Base-by-base conservation (phyloP, 2,797 vertebrate genomes). In the Avahi laniger region DNA sequence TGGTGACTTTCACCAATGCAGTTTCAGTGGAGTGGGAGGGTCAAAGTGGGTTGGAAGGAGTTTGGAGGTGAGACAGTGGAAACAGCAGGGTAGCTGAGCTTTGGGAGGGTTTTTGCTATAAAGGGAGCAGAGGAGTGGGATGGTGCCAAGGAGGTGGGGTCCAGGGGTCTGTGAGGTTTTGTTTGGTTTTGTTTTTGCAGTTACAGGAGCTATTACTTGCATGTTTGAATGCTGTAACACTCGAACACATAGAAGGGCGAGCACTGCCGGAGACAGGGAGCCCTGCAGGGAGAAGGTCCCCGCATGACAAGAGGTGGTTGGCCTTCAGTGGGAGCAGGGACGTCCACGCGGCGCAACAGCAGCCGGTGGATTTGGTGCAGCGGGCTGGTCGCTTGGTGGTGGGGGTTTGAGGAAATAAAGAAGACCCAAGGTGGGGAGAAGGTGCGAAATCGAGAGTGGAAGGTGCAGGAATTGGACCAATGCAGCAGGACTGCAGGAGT, bases 291-390 rank as follows among this genome's bases (percentile, higher is more conserved):
- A 73, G 30, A 81, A 93, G 75, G 18, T 72, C 76, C 78, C 81
- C 12, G 28, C 35, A 12, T 28, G 61, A 92, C 28, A 10, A 65
- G 83, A 52, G 17, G 79, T 50, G 43, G 18, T n/a, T 0, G 33
- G 35, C n/a, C 57, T 70, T 63, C 80, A 26, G 2, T 4, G 4
- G 79, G 61, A 78, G 33, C 59, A 26, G 30, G 3, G 12, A 35
- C 0, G 0, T 24, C 18, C 12, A 9, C 15, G 50, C 59, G 6
- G 50, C 61, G 2, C 3, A 24, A 17, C 12, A 46, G 79, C 33
- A 15, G 26, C 26, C 7, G 20, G 4, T 20, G 33, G 43, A 12
- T 26, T 41, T 7, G 67, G n/a, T 38, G 41, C 59, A 28, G 59
- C 11, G 33, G 59, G n/a, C 22, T 14, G 20, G 38, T n/a, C 28